phyloP scores from a whole-genome alignment of 2,797 vertebrate species.

The Enteromius fasciolatus region DNA sequence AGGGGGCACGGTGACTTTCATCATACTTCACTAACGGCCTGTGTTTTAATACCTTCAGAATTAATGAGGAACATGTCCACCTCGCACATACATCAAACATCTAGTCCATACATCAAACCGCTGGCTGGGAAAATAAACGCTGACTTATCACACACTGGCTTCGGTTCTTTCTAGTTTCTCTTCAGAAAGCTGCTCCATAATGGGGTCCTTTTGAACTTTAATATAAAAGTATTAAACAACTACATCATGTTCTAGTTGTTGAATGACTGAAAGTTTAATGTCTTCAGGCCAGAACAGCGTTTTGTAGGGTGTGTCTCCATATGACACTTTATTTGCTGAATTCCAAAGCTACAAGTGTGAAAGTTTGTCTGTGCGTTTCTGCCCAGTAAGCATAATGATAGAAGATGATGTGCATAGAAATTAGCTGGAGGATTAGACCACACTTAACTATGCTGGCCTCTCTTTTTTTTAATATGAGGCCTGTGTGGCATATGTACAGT shows the following conservation, averaged over 20 bases:
- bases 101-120: slow-evolving; percentile 52
- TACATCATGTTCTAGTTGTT: not conserved
- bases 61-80: slow-evolving; percentile 49
- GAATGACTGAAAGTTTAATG: not conserved
- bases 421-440: slow-evolving; percentile 25
- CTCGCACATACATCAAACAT: slow-evolving; percentile 53
- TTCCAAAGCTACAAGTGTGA: slow-evolving; percentile 8
- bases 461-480: not conserved
- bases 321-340: slow-evolving; percentile 16
- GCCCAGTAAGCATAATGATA: slow-evolving; percentile 41
- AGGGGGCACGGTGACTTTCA: slow-evolving; percentile 50
- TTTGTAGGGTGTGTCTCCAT: slow-evolving; percentile 1
- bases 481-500: slow-evolving; percentile 43
- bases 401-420: slow-evolving; percentile 35
- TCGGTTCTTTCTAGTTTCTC: slow-evolving; percentile 46
- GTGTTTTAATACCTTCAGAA: slow-evolving; percentile 40
- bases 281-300: not conserved
- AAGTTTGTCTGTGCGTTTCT: slow-evolving; percentile 39
- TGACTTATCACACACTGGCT: slow-evolving; percentile 44
- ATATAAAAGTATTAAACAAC: not conserved
- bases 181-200: slow-evolving; percentile 27
- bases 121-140: slow-evolving; percentile 48
- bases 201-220: not conserved
- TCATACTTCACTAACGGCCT: slow-evolving; percentile 54
- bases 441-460: not conserved